Percentiles rank a stretch among this genome's conserved stretches.
These are phyloP conservation scores for Mimachlamys varia DNA, from an alignment of 2,888 invertebrate species.

Conservation along the genomic window DNA sequence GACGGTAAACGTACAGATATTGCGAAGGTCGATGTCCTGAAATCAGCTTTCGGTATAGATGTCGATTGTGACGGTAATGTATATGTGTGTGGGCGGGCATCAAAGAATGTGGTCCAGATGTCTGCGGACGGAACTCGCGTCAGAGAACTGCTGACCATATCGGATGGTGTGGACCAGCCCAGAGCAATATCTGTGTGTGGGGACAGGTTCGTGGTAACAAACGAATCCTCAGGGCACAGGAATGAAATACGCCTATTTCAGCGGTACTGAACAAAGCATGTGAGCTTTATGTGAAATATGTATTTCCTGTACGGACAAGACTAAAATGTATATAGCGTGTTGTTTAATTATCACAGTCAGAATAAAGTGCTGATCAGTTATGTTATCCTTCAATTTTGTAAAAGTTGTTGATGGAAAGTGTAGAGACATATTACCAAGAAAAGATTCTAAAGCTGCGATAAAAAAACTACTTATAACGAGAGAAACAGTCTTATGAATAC, in stretches of 20 bases:
- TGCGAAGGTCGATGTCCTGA: background rate
- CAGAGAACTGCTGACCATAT: background rate
- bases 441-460: too few species aligned
- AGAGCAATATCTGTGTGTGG: constrained; percentile 8
- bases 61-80: background rate
- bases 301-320: too few species aligned
- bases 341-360: too few species aligned
- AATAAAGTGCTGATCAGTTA: too few species aligned
- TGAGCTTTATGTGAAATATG: too few species aligned
- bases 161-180: background rate
- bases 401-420: too few species aligned
- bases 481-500: too few species aligned
- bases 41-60: background rate
- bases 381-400: too few species aligned
- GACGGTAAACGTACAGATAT: background rate
- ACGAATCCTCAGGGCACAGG: background rate
- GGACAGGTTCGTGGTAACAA: background rate
- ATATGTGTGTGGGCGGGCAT: background rate
- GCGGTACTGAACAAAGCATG: background rate
- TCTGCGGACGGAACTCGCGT: background rate
- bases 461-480: too few species aligned
- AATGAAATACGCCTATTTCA: background rate
- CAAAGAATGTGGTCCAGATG: background rate
- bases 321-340: too few species aligned
- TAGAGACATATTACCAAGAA: too few species aligned